phyloP scores from a whole-genome alignment of 2,797 vertebrate genomes.

The Glyptemys insculpta region DNA sequence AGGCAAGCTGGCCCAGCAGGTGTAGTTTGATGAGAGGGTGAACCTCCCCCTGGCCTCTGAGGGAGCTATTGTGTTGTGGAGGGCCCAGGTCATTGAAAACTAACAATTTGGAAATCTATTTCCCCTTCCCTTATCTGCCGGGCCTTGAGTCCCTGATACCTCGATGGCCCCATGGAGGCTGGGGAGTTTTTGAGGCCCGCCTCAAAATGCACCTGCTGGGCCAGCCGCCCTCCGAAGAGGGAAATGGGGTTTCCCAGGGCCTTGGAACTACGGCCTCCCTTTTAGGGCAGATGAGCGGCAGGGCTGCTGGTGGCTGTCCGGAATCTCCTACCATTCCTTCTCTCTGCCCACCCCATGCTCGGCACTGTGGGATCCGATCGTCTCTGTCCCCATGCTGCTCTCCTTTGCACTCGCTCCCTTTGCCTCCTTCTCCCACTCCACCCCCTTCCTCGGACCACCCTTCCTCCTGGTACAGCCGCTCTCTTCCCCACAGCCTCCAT shows the following conservation, averaged over 20 bases:
- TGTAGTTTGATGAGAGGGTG: background rate
- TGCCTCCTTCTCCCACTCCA: fast-evolving
- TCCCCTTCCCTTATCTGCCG: background rate
- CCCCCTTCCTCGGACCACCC: background rate
- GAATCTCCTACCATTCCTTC: background rate
- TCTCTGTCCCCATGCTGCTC: background rate
- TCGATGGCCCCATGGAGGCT: background rate
- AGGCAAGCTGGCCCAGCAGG: background rate
- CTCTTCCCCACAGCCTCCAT: background rate
- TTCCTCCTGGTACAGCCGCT: background rate
- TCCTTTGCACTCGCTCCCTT: background rate
- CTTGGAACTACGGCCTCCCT: background rate
- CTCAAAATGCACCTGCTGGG: background rate
- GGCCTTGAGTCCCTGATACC: background rate
- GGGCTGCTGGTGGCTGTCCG: background rate
- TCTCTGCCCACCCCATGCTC: background rate
- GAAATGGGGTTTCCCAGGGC: background rate
- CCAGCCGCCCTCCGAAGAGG: background rate
- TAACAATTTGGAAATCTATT: background rate
- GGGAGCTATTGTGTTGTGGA: background rate
- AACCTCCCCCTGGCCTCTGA: background rate
- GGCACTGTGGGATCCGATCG: background rate
- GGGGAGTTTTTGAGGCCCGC: background rate
- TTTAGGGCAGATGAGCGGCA: background rate
- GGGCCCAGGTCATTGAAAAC: background rate